Evolutionary conservation across 2,888 invertebrate genomes (phyloP).

Genomic region (Drymonia ruficornis): DNA sequence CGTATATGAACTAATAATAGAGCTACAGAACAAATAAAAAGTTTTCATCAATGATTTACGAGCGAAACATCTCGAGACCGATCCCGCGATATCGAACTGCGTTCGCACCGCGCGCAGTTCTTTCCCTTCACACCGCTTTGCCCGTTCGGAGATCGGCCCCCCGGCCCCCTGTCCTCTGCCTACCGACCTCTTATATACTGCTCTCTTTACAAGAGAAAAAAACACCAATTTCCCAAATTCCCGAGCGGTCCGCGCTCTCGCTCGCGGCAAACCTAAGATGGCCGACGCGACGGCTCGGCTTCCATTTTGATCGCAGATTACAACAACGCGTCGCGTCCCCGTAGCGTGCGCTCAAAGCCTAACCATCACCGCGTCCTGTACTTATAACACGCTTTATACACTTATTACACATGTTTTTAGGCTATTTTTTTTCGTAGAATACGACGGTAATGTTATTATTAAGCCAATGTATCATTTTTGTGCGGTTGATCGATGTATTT

Average conservation of each 20-base stretch:
- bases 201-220: constrained; percentile 83
- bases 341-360: constrained; percentile 78
- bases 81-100: constrained; percentile 48
- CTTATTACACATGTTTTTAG: constrained; percentile 80
- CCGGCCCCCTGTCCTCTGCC: constrained; percentile 70
- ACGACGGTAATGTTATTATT: constrained; percentile 63
- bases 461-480: constrained; percentile 36
- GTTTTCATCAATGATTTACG: constrained; percentile 44
- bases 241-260: constrained; percentile 79
- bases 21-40: neutral
- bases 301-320: constrained; percentile 85
- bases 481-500: constrained; percentile 50
- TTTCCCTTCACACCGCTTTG: constrained; percentile 84
- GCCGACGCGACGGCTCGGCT: constrained; percentile 80
- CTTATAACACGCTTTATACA: constrained; percentile 64
- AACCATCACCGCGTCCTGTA: constrained; percentile 66
- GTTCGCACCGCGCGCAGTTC: constrained; percentile 61
- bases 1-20: too few relatives aligned
- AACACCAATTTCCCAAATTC: constrained; percentile 84
- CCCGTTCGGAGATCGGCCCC: constrained; percentile 77
- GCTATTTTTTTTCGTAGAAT: constrained; percentile 78
- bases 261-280: constrained; percentile 82
- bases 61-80: constrained; percentile 51
- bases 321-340: constrained; percentile 73
- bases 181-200: constrained; percentile 83